These are phyloP conservation scores for Eustalomyia histrio DNA, from an alignment of 2,888 invertebrate species.

Conservation along the genomic window DNA sequence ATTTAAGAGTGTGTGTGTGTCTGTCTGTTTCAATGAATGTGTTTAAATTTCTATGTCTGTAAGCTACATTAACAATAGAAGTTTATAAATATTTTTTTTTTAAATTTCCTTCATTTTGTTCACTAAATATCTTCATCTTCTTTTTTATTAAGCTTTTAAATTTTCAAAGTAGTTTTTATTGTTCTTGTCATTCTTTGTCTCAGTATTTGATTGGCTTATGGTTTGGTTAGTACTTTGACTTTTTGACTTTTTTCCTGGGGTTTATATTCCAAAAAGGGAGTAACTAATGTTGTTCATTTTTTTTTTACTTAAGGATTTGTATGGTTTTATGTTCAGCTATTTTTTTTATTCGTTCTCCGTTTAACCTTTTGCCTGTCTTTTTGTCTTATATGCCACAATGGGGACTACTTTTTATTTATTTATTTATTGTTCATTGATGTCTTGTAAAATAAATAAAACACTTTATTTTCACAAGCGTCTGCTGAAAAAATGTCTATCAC, in stretches of 20 bases:
- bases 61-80: constrained; percentile 7
- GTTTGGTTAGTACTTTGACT: constrained; percentile 33
- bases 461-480: neutral
- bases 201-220: constrained; percentile 8
- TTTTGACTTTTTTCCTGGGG: constrained; percentile 12
- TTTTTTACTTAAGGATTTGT: constrained; percentile 1
- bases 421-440: constrained; percentile 22
- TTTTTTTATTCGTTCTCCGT: too few relatives aligned
- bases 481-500: constrained; percentile 28
- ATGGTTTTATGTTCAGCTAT: neutral
- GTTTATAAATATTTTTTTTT: neutral
- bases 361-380: neutral
- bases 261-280: neutral
- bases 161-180: neutral
- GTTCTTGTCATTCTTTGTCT: neutral
- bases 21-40: constrained; percentile 9
- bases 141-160: constrained; percentile 12
- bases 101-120: neutral
- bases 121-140: constrained; percentile 24
- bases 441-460: neutral
- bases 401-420: constrained; percentile 9
- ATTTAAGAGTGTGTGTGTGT: neutral
- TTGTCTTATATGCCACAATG: neutral
- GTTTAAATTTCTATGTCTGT: neutral
- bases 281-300: neutral